Conservation (phyloP, 1,140 invertebrate species). For the Drosophila elegans region DNA sequence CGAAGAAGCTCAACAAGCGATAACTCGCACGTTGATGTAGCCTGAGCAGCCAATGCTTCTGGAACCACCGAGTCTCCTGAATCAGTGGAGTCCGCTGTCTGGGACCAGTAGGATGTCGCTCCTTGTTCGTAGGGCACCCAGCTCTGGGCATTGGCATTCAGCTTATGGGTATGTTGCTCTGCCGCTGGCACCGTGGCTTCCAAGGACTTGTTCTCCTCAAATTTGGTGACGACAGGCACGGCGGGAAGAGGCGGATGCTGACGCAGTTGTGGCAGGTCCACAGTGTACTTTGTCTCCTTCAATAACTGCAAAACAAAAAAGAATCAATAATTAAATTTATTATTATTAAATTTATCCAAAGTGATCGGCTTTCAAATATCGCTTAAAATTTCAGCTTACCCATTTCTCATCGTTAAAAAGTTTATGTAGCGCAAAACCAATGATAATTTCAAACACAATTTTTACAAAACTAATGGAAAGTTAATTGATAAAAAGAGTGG, state of each 20-base stretch:
- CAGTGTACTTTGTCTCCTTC: conserved; percentile 70
- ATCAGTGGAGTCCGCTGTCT: conserved; percentile 6
- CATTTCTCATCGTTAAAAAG: no score
- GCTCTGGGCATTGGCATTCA: conserved; percentile 55
- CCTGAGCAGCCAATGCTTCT: not conserved
- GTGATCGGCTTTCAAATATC: no score
- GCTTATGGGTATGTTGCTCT: conserved; percentile 7
- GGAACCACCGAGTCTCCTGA: not conserved
- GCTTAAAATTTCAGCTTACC: no score
- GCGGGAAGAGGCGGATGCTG: conserved; percentile 50
- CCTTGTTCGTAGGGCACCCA: conserved; percentile 65
- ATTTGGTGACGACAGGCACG: conserved; percentile 5
- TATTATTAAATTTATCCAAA: no score
- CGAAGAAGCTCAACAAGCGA: conserved; percentile 65
- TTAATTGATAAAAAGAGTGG: no score
- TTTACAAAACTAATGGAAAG: no score
- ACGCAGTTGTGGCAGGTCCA: conserved; percentile 68
- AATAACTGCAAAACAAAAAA: conserved; percentile 47
- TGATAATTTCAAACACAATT: no score
- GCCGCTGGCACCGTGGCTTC: not conserved
- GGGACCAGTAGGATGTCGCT: conserved; percentile 64
- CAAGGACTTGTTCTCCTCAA: not conserved
- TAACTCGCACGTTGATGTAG: conserved; percentile 21
- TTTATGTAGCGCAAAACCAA: no score
- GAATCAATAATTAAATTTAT: not conserved